Percentiles rank a stretch among this genome's conserved stretches.
Evolutionary conservation across 2,113 vertebrate species (phyloP).

Genomic region (Polypterus senegalus): DNA sequence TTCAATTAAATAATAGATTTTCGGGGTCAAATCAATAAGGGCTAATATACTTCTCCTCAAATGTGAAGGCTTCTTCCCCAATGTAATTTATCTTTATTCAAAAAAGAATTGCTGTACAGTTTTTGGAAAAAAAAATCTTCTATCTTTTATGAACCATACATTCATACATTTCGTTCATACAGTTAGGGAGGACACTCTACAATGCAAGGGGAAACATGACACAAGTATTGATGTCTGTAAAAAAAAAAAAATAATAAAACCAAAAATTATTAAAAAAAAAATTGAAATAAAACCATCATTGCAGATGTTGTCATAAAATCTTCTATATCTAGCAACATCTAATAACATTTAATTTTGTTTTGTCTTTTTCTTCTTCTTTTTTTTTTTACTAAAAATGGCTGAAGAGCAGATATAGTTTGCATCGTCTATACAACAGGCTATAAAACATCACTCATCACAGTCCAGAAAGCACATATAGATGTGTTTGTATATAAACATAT

Average conservation of each 20-base stretch:
- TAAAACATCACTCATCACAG: slow-evolving; percentile 99
- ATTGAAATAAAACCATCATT: slow-evolving; percentile 59
- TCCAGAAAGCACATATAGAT: slow-evolving; percentile 99
- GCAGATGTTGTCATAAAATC: slow-evolving; percentile 78
- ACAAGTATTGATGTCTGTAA: slow-evolving; percentile 57
- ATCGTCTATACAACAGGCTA: slow-evolving; percentile 99
- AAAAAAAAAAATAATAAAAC: slow-evolving; percentile 50
- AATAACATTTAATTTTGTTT: slow-evolving; percentile 75
- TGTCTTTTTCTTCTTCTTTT: slow-evolving; percentile 32
- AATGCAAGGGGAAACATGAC: slow-evolving; percentile 51
- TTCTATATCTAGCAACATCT: slow-evolving; percentile 97
- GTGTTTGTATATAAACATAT: slow-evolving; percentile 98
- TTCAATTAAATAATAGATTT: background rate
- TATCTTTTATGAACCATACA: slow-evolving; percentile 52
- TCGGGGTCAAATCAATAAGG: background rate
- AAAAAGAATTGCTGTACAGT: slow-evolving; percentile 20
- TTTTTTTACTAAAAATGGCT: slow-evolving; percentile 82
- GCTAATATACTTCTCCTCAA: background rate
- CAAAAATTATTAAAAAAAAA: slow-evolving; percentile 48
- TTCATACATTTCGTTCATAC: slow-evolving; percentile 59
- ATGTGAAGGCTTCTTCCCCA: background rate
- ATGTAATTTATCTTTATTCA: background rate
- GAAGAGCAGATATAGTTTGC: slow-evolving; percentile 97
- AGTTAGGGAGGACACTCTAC: slow-evolving; percentile 45
- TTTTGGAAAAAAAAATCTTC: slow-evolving; percentile 2